These are phyloP conservation scores for Melanostoma mellinum DNA, from an alignment of 2,888 invertebrate species.

Conservation along the genomic window DNA sequence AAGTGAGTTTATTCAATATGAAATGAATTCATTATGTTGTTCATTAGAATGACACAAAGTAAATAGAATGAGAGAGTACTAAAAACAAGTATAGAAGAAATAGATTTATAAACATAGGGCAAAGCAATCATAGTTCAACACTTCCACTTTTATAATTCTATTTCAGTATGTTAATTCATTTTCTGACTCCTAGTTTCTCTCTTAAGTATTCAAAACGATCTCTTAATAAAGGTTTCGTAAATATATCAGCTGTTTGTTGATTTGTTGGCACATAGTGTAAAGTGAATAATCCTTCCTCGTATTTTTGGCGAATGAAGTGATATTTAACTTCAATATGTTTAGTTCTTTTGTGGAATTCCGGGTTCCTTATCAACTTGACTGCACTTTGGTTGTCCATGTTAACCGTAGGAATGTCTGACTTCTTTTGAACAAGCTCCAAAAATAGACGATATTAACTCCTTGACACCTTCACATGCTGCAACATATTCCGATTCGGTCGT, in stretches of 20 bases:
- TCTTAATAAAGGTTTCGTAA: constrained; percentile 4
- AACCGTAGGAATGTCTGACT: no score
- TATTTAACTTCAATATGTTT: constrained; percentile 72
- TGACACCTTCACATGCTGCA: constrained; percentile 42
- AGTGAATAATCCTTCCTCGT: constrained; percentile 8
- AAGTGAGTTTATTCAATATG: no score
- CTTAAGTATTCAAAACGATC: neutral
- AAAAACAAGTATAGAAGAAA: no score
- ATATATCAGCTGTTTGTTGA: constrained; percentile 22
- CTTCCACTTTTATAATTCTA: no score
- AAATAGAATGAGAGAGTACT: no score
- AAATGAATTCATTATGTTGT: no score
- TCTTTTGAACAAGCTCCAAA: no score
- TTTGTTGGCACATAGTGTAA: constrained; percentile 11
- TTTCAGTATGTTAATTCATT: no score
- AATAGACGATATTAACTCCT: constrained; percentile 63
- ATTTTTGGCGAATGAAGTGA: constrained; percentile 23
- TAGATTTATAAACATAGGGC: no score
- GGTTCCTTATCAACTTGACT: constrained; percentile 73
- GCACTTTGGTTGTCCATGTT: constrained; percentile 74
- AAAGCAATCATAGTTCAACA: no score
- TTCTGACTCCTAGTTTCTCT: no score
- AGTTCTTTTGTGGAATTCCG: constrained; percentile 73
- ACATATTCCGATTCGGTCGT: constrained; percentile 77
- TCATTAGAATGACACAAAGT: no score